Percentiles rank a stretch among this genome's conserved stretches.
Evolutionary conservation across 1,140 invertebrate genomes (phyloP).

Genomic region (Drosophila sproati): DNA sequence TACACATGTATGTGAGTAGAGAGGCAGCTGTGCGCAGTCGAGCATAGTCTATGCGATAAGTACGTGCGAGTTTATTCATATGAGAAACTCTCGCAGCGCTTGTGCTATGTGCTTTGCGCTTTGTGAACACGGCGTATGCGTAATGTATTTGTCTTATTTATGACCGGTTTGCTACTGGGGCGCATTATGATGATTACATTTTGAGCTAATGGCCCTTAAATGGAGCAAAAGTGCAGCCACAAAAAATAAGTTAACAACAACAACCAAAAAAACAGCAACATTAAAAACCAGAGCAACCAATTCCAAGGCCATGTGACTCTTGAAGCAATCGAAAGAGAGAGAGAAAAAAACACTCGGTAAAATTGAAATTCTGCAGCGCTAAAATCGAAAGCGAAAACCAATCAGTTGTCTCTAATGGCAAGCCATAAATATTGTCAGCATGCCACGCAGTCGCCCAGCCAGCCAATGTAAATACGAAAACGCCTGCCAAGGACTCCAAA

Average conservation of each 20-base stretch:
- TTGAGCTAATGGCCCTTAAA: slow-evolving; percentile 73
- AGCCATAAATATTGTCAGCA: slow-evolving; percentile 76
- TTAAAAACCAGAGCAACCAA: not conserved
- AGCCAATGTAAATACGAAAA: slow-evolving; percentile 40
- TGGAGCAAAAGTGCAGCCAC: slow-evolving; percentile 48
- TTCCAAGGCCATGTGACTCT: slow-evolving; percentile 60
- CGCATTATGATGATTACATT: slow-evolving; percentile 79
- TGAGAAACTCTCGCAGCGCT: slow-evolving; percentile 52
- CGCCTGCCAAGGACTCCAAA: slow-evolving; percentile 31
- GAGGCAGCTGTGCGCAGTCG: slow-evolving; percentile 76
- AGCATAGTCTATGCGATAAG: slow-evolving; percentile 80
- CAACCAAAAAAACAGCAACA: not conserved
- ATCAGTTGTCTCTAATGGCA: slow-evolving; percentile 79
- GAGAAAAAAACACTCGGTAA: slow-evolving; percentile 60
- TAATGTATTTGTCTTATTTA: slow-evolving; percentile 81
- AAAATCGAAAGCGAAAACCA: slow-evolving; percentile 78
- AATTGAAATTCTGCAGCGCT: slow-evolving; percentile 60
- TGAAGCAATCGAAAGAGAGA: slow-evolving; percentile 28
- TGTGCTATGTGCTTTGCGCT: slow-evolving; percentile 8
- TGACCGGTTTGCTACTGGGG: slow-evolving; percentile 67
- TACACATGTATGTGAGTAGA: slow-evolving; percentile 9
- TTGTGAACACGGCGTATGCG: slow-evolving; percentile 64
- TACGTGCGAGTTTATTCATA: slow-evolving; percentile 81
- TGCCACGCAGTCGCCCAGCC: not conserved
- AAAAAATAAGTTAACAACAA: not conserved